Evolutionary conservation across 2,888 invertebrate species (phyloP).

Genomic region (Xanthorhoe designata): DNA sequence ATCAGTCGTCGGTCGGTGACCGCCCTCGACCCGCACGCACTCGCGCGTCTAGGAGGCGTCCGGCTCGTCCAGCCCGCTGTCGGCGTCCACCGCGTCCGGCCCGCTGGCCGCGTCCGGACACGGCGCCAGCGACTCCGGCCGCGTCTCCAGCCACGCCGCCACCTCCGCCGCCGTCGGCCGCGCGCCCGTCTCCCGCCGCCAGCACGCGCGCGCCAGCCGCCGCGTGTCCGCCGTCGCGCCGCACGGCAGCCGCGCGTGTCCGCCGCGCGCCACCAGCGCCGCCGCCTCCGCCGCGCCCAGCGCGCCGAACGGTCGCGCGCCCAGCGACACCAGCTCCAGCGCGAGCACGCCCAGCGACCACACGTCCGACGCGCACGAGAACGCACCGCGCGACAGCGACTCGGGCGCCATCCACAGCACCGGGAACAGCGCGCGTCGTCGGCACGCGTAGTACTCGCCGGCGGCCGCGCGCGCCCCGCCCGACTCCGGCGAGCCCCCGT

Average conservation of each 20-base stretch:
- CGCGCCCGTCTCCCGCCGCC: conserved; percentile 87
- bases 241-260: conserved; percentile 89
- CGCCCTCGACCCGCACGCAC: no score
- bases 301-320: conserved; percentile 93
- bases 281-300: conserved; percentile 90
- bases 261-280: conserved; percentile 83
- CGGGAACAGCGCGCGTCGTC: conserved; percentile 92
- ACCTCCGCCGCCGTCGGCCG: conserved; percentile 90
- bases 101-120: conserved; percentile 42
- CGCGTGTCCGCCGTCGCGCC: conserved; percentile 61
- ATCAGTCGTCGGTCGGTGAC: no score
- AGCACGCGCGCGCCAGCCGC: conserved; percentile 90
- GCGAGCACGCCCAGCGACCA: conserved; percentile 95
- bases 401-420: conserved; percentile 97
- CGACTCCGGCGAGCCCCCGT: conserved; percentile 85
- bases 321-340: conserved; percentile 94
- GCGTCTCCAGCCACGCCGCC: conserved; percentile 90
- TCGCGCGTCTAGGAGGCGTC: neutral
- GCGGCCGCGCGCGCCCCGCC: conserved; percentile 89
- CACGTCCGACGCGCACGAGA: conserved; percentile 93
- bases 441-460: conserved; percentile 92
- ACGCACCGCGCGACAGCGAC: conserved; percentile 91
- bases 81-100: conserved; percentile 38
- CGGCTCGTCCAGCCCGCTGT: neutral
- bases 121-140: conserved; percentile 79